phyloP scores from a whole-genome alignment of 2,888 invertebrate species.

The Nomada ferruginata region DNA sequence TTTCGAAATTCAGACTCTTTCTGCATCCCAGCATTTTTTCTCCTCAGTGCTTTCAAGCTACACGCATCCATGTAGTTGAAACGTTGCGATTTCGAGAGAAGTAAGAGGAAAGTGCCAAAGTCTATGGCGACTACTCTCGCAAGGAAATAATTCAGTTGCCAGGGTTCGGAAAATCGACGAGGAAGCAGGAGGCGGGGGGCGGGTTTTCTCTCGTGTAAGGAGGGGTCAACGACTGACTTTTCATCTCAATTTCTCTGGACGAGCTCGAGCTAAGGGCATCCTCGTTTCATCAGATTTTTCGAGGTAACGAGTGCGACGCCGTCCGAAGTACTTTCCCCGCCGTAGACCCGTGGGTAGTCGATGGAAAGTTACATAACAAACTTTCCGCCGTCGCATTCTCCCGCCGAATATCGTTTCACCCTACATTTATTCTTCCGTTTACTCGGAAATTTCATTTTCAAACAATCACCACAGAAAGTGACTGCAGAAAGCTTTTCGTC shows the following conservation, averaged over 20 bases:
- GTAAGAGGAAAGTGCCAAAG: neutral
- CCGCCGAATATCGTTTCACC: conserved; percentile 5
- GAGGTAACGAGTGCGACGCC: conserved; percentile 39
- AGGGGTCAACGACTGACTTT: conserved; percentile 60
- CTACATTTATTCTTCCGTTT: conserved; percentile 30
- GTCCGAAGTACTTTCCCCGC: conserved; percentile 6
- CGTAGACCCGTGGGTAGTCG: neutral
- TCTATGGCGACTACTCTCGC: neutral
- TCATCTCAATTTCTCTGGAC: conserved; percentile 57
- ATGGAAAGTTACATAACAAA: conserved; percentile 37
- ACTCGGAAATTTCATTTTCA: conserved; percentile 35
- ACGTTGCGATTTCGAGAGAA: neutral
- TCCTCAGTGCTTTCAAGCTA: too few relatives aligned
- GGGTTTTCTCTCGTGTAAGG: neutral
- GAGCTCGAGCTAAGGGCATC: conserved; percentile 38
- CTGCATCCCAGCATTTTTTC: neutral
- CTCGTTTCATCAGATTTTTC: conserved; percentile 66
- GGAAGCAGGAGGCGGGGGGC: neutral
- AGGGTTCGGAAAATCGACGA: conserved; percentile 2
- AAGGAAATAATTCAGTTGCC: conserved; percentile 2
- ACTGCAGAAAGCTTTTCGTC: neutral
- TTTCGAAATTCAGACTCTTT: too few relatives aligned
- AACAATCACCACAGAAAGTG: neutral
- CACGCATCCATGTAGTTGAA: too few relatives aligned
- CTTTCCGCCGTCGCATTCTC: neutral